Evolutionary conservation across 2,797 vertebrate species (phyloP), one percentile per base, ranked within the genome.

Genomic region (Argentina silus): DNA sequence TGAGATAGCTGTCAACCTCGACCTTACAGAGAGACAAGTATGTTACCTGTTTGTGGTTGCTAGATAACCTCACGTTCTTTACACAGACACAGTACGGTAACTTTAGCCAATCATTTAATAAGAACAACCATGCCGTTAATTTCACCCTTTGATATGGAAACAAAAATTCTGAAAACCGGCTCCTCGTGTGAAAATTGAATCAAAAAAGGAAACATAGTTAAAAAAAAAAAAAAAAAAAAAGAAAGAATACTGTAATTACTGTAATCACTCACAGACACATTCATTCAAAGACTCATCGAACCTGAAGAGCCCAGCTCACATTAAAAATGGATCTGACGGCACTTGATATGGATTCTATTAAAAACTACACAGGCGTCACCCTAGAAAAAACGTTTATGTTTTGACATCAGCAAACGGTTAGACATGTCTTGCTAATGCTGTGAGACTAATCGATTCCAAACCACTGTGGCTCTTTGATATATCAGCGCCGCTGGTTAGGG

Each of bases 11-110:
- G 96, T 97, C 88, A 97, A 97, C 85, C 92, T 97, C 81, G 96
- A 97, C 90, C 96, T 97, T 86, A 97, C 96, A 12, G 96, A 97
- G 87, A 94, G 96, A 96, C 96, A 97, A 95, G 96, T 97, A 95
- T 19, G 85, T 65, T 61, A 50, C 45, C 53, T 62, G 19, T 47
- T 72, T 36, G 27, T 36, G 27, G 27, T 36, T 36, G 27, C 27
- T 36, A 36, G 27, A 36, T 36, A 4, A 36, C 27, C 27, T 36
- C 27, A 36, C 27, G 4, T 36, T 36, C 27, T 36, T 36, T 36
- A 36, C 27, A 2, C 27, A 2, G 27, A 36, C 4, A 36, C 27
- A 36, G 27, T 36, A 36, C 27, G 4, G 27, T 1, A 36, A 36
- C 27, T 36, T 56, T 56, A 17, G 17, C 53, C 19, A 9, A 21